Base-by-base conservation (phyloP, 2,888 invertebrate species). In the Nudaria mundana region DNA sequence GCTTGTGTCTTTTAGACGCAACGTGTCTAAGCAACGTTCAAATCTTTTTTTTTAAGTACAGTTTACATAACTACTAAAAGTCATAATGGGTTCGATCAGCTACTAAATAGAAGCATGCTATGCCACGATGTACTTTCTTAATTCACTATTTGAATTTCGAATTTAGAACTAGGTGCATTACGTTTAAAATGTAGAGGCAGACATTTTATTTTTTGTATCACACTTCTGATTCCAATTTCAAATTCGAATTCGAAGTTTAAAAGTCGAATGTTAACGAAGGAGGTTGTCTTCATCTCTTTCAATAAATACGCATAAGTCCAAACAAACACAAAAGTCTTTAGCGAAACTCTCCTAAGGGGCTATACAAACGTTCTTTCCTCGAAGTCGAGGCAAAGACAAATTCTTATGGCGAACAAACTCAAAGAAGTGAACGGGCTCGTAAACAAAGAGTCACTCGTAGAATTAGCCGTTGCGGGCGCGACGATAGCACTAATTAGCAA, bases 401-500 rank as follows among this genome's bases (percentile, higher is more conserved):
- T 85, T 87, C 87, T 87, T 86, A 85, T 77, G 76, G 78, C 76
- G 80, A 82, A 77, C 68, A 56, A 77, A 75, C 81, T 83, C 85
- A 88, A 87, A 86, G 85, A 85, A 81, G 65, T 66, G 74, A 59
- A 66, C 77, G 68, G 70, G 65, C 69, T 60, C 52, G 73, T 76
- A 77, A 82, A 87, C 86, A 88, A 88, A 87, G 81, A 78, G 73
- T 78, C 79, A 73, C 80, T 81, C 77, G 77, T 75, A 72, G 84
- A 84, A 86, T 87, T 87, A 87, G 86, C 84, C 71, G 58, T 53
- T 56, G 64, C 76, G 60, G 59, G 55, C 58, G 64, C 75, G 58
- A 73, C 83, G 77, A 87, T 86, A 81, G 80, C 76, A 69, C 87
- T 87, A 88, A 88, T 88, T 88, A 88, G 87, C 77, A 76, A 79